A percentile compares a stretch with the other conserved stretches of the same genome.
phyloP scores from a whole-genome alignment of 2,888 invertebrate genomes.

The Omphaloscelis lunosa region DNA sequence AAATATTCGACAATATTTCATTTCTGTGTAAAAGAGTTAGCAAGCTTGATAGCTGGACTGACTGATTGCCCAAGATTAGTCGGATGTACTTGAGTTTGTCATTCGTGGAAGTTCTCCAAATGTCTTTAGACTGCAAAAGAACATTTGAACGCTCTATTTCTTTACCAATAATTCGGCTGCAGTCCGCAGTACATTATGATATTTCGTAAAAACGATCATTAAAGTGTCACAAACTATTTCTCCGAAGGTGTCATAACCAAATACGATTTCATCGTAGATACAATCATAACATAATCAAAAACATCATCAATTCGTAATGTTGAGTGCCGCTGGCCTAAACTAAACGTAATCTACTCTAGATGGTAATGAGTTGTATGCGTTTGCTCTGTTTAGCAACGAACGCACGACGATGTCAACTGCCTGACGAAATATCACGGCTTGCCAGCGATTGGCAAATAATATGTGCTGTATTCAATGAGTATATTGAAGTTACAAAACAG shows the following conservation, averaged over 20 bases:
- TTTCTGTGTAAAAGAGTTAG: background rate
- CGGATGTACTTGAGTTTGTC: background rate
- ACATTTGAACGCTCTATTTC: too few relatives aligned
- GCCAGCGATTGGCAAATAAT: constrained; percentile 50
- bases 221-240: constrained; percentile 25
- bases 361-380: constrained; percentile 55
- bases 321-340: constrained; percentile 36
- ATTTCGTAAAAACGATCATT: background rate
- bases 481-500: constrained; percentile 32
- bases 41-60: background rate
- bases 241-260: constrained; percentile 23
- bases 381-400: constrained; percentile 54
- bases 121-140: background rate
- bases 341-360: constrained; percentile 39
- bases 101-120: background rate
- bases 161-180: background rate
- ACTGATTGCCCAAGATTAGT: background rate
- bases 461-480: constrained; percentile 46
- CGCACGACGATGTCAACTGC: constrained; percentile 60
- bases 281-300: constrained; percentile 42
- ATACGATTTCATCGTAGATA: constrained; percentile 15
- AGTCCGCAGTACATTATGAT: background rate
- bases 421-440: constrained; percentile 51
- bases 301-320: constrained; percentile 39
- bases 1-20: background rate